These are phyloP conservation scores for Henicopernis longicauda DNA, from an alignment of 2,113 vertebrate species.

Conservation along the genomic window DNA sequence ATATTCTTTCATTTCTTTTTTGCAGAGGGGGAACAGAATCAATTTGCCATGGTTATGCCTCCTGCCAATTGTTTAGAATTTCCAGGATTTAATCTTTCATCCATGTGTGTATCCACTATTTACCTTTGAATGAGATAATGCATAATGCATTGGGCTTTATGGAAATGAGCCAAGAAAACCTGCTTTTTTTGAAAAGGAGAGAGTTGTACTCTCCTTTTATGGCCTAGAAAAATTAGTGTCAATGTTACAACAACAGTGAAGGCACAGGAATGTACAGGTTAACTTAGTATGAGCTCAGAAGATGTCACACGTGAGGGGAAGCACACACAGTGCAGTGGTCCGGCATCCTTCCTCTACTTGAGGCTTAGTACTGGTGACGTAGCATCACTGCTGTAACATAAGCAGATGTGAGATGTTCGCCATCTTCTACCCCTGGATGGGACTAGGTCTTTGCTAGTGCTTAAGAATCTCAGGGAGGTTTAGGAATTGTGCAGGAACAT, in stretches of 20 bases:
- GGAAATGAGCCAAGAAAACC: constrained; percentile 66
- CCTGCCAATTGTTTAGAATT: constrained; percentile 74
- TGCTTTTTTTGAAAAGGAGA: background rate
- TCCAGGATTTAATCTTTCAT: constrained; percentile 76
- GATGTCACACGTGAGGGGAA: background rate
- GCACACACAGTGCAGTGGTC: background rate
- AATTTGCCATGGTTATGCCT: constrained; percentile 75
- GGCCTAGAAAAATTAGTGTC: background rate
- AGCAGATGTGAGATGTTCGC: background rate
- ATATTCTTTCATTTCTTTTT: constrained; percentile 67
- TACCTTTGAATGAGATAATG: constrained; percentile 74
- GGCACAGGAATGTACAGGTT: background rate
- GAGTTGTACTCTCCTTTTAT: background rate
- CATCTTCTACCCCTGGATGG: background rate
- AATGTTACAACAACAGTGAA: background rate
- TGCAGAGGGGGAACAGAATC: constrained; percentile 70
- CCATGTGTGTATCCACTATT: constrained; percentile 69
- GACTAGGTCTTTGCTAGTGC: background rate
- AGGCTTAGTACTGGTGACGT: background rate
- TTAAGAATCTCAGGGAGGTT: constrained; percentile 12
- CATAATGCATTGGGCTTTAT: constrained; percentile 70
- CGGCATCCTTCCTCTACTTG: background rate
- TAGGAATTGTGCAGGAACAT: background rate
- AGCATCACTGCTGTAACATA: background rate
- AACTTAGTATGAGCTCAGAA: background rate